phyloP scores from a whole-genome alignment of 2,113 vertebrate genomes.

The Hymenochirus boettgeri region DNA sequence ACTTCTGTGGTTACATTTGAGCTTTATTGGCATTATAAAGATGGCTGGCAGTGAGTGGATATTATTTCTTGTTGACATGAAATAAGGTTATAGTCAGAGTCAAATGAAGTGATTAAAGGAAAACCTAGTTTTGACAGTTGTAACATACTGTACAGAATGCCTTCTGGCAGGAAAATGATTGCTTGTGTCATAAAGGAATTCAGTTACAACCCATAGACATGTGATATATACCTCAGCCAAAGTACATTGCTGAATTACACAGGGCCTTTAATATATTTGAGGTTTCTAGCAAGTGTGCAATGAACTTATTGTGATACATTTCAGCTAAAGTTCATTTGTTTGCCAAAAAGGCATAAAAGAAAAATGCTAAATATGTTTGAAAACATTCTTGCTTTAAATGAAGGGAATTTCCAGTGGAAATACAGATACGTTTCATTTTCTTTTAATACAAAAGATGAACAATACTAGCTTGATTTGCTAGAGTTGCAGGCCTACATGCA shows the following conservation, averaged over 20 bases:
- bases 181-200: constrained; percentile 20
- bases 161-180: constrained; percentile 21
- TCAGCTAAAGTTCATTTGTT: constrained; percentile 22
- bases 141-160: constrained; percentile 9
- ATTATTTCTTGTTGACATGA: constrained; percentile 2
- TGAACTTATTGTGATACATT: constrained; percentile 10
- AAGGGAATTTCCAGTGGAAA: not conserved
- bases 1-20: not conserved
- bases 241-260: constrained; percentile 22
- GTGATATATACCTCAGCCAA: constrained; percentile 12
- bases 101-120: constrained; percentile 16
- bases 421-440: no score
- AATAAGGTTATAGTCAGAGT: constrained; percentile 21
- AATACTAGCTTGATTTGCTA: no score
- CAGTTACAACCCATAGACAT: constrained; percentile 23
- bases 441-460: no score
- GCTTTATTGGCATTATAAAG: not conserved
- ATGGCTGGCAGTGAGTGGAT: not conserved
- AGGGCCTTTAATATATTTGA: constrained; percentile 30
- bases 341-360: not conserved
- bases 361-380: not conserved
- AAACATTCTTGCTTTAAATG: not conserved
- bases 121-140: not conserved
- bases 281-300: constrained; percentile 14
- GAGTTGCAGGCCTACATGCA: no score